Conservation (phyloP, 1,140 invertebrate genomes). For the Ylistrum balloti region DNA sequence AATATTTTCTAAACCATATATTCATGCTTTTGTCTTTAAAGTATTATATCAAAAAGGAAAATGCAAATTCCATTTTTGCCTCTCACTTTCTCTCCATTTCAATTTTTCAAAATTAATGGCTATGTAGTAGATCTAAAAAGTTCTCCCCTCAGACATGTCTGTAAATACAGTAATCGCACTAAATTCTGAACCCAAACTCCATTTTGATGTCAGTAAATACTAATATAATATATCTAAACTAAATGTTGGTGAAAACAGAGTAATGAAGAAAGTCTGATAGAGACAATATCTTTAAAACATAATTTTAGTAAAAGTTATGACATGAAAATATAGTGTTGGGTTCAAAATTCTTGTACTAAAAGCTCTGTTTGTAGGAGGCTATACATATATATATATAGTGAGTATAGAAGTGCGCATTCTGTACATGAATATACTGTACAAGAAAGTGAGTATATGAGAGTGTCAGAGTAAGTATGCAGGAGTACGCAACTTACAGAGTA, state of each 20-base stretch:
- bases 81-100: too few relatives aligned
- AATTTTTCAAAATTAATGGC: too few relatives aligned
- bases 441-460: too few relatives aligned
- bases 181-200: not conserved
- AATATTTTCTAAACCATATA: too few relatives aligned
- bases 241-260: too few relatives aligned
- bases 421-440: not conserved
- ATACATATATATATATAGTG: too few relatives aligned
- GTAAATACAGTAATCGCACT: not conserved
- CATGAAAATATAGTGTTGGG: not conserved
- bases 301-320: not conserved
- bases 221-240: not conserved
- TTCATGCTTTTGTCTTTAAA: too few relatives aligned
- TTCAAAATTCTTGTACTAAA: conserved; percentile 20
- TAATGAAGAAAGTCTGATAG: not conserved
- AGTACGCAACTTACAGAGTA: not conserved
- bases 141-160: not conserved
- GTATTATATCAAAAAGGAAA: too few relatives aligned
- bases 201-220: not conserved
- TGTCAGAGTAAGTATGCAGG: not conserved
- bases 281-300: not conserved
- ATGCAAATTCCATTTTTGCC: too few relatives aligned
- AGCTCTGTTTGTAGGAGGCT: not conserved
- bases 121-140: too few relatives aligned
- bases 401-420: too few relatives aligned